Conservation (phyloP, 2,113 vertebrate species). For the Gavia stellata region DNA sequence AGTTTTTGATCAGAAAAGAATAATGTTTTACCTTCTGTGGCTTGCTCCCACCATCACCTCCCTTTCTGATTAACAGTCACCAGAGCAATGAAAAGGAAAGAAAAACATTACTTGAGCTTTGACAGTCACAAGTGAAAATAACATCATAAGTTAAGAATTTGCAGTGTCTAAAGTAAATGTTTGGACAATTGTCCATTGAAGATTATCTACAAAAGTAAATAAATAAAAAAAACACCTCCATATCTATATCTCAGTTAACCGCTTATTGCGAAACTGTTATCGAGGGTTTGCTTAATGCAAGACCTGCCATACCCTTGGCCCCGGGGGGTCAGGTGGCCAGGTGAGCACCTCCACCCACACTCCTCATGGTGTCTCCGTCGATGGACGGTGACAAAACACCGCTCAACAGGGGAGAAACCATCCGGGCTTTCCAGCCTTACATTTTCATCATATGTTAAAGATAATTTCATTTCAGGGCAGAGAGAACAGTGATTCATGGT, state of each 20-base stretch:
- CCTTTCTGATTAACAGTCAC: neutral
- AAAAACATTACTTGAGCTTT: neutral
- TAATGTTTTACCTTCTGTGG: neutral
- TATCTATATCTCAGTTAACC: neutral
- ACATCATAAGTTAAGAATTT: neutral
- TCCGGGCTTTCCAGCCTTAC: neutral
- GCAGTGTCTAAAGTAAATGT: neutral
- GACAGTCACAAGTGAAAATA: neutral
- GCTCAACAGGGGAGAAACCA: neutral
- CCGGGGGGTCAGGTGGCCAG: neutral
- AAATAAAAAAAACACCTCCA: neutral
- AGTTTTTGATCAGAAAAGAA: neutral
- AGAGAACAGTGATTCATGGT: neutral
- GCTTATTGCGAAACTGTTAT: neutral
- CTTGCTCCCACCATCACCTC: neutral
- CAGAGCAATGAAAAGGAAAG: neutral
- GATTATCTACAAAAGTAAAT: neutral
- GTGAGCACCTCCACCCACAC: neutral
- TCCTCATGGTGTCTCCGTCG: rapidly evolving
- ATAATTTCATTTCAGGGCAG: neutral
- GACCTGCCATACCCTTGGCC: neutral
- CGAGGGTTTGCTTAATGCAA: neutral
- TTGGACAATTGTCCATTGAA: neutral
- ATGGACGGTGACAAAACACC: neutral
- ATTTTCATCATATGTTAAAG: neutral